Conservation (phyloP, 2,113 vertebrate genomes). For the Halichoerus grypus region DNA sequence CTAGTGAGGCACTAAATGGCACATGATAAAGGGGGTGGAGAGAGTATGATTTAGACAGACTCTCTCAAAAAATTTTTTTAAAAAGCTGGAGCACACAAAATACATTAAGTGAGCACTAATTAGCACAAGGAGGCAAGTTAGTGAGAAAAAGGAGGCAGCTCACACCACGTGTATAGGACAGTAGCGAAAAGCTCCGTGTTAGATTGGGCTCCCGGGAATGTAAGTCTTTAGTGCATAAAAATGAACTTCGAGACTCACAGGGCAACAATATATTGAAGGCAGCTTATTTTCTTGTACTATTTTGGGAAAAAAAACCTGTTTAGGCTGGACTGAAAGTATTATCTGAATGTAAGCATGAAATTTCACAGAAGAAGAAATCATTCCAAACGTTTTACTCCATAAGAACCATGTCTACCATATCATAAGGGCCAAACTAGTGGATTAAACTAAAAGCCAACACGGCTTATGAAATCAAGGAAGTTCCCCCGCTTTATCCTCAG, state of each 20-base stretch:
- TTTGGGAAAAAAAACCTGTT: background rate
- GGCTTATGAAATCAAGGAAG: background rate
- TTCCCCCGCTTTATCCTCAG: background rate
- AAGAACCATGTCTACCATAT: background rate
- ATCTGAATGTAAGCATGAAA: background rate
- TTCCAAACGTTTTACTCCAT: background rate
- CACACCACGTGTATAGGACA: background rate
- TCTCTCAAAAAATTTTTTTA: background rate
- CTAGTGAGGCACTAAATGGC: background rate
- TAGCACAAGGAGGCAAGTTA: slow-evolving; percentile 47
- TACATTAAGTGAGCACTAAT: background rate
- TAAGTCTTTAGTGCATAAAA: slow-evolving; percentile 10
- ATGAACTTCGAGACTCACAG: slow-evolving; percentile 46
- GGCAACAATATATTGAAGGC: background rate
- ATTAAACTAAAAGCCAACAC: background rate
- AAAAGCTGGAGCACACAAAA: background rate
- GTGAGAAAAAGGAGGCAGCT: slow-evolving; percentile 50
- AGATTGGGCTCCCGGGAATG: background rate
- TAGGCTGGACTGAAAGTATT: background rate
- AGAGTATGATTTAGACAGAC: background rate
- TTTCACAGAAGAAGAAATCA: slow-evolving; percentile 42
- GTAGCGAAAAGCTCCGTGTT: rapidly evolving
- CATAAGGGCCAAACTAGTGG: background rate
- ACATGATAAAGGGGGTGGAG: background rate
- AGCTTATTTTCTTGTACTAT: background rate